These are phyloP conservation scores for Dichetophora obliterata DNA, from an alignment of 2,888 invertebrate species.

Conservation along the genomic window DNA sequence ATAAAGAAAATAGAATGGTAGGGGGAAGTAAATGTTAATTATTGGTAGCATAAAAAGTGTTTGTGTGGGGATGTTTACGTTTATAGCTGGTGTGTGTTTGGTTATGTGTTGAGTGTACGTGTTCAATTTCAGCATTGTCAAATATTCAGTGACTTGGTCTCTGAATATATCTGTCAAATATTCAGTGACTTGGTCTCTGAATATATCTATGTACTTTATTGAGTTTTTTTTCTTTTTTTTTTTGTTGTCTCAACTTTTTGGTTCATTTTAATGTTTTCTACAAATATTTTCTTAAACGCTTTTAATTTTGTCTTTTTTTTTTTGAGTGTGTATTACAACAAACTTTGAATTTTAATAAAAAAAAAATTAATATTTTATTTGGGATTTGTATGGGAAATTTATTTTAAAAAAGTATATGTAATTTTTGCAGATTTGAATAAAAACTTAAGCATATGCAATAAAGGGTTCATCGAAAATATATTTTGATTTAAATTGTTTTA, in stretches of 20 bases:
- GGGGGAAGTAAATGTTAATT: neutral
- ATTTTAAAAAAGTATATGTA: too few species aligned
- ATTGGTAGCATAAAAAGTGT: slow-evolving; percentile 24
- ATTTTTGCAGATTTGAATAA: too few species aligned
- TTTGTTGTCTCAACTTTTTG: slow-evolving; percentile 7
- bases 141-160: neutral
- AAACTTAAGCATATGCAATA: neutral
- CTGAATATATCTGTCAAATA: too few species aligned
- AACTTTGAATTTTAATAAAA: neutral
- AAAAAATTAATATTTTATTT: too few species aligned
- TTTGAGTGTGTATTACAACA: neutral
- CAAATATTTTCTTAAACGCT: neutral
- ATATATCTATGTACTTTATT: neutral
- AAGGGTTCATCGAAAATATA: neutral
- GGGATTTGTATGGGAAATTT: too few species aligned
- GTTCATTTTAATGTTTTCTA: neutral
- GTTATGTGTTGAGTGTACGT: slow-evolving; percentile 13
- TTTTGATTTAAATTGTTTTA: neutral
- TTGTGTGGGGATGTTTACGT: neutral
- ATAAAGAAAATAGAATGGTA: neutral
- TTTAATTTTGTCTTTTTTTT: neutral
- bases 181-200: neutral
- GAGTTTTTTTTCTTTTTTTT: neutral
- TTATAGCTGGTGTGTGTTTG: neutral
- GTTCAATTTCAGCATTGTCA: slow-evolving; percentile 26